Conservation (phyloP, 2,888 invertebrate genomes). For the Brenthis hecate region DNA sequence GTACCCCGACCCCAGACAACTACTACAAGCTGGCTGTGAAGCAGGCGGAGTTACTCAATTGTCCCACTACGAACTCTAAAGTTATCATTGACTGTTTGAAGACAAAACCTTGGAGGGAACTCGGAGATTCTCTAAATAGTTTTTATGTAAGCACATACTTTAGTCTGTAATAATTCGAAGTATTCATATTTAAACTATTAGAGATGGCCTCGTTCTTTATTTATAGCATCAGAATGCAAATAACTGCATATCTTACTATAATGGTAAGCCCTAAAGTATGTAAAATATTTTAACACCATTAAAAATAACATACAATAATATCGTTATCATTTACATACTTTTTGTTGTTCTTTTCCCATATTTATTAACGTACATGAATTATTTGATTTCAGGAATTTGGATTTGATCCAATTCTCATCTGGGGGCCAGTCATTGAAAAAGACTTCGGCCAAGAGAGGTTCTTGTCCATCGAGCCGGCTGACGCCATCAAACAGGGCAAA, state of each 20-base stretch:
- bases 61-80: constrained; percentile 77
- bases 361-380: background rate
- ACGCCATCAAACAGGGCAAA: constrained; percentile 79
- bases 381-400: constrained; percentile 72
- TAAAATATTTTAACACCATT: too few relatives aligned
- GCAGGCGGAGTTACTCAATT: constrained; percentile 83
- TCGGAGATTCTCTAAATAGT: constrained; percentile 70
- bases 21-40: constrained; percentile 82
- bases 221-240: too few relatives aligned
- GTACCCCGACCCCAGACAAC: constrained; percentile 76
- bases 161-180: background rate
- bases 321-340: too few relatives aligned
- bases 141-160: constrained; percentile 62
- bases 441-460: constrained; percentile 86
- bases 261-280: too few relatives aligned
- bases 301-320: too few relatives aligned
- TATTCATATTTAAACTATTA: background rate
- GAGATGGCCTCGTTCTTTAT: too few relatives aligned
- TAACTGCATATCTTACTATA: too few relatives aligned
- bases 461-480: constrained; percentile 83
- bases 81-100: constrained; percentile 84
- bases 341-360: too few relatives aligned
- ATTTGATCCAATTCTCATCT: constrained; percentile 78
- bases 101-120: constrained; percentile 66
- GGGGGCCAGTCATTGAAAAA: constrained; percentile 85